Conservation (phyloP, 2,113 vertebrate genomes). For the Triplophysa tibetana region DNA sequence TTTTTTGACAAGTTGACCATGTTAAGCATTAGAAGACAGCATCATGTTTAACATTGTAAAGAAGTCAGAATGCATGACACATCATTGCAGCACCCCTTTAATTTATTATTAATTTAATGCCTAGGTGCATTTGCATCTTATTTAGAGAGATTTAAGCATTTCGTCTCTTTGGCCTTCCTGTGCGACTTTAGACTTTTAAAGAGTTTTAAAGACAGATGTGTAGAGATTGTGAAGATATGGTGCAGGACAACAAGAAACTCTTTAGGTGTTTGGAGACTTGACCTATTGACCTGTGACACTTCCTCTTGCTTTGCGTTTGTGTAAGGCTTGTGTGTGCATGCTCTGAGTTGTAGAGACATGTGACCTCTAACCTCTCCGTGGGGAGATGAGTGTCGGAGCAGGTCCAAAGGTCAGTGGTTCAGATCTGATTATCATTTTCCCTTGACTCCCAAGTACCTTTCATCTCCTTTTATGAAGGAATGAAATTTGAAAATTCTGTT, state of each 20-base stretch:
- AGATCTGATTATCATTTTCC: conserved; percentile 12
- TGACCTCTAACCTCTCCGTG: conserved; percentile 64
- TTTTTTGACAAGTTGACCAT: too few relatives aligned
- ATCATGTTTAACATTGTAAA: too few relatives aligned
- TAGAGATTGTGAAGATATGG: conserved; percentile 1
- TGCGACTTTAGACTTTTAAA: conserved; percentile 15
- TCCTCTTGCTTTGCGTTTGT: conserved; percentile 30
- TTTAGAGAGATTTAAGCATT: conserved; percentile 38
- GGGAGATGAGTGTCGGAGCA: conserved; percentile 90
- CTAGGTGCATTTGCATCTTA: conserved; percentile 38
- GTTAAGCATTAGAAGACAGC: too few relatives aligned
- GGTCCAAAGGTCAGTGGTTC: conserved; percentile 66
- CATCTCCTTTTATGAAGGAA: too few relatives aligned
- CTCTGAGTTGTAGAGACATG: conserved; percentile 19
- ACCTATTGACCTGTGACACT: conserved; percentile 19
- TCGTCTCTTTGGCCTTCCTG: conserved; percentile 1
- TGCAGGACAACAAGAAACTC: not conserved
- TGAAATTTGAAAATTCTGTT: too few relatives aligned
- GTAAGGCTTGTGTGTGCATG: conserved; percentile 31
- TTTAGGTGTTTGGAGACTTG: conserved; percentile 40
- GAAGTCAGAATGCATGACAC: too few relatives aligned
- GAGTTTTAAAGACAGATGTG: conserved; percentile 28
- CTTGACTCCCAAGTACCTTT: not conserved
- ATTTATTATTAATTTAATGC: conserved; percentile 44
- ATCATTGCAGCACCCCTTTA: conserved; percentile 1